phyloP scores from a whole-genome alignment of 2,888 invertebrate species.

The Drosophila cognata region DNA sequence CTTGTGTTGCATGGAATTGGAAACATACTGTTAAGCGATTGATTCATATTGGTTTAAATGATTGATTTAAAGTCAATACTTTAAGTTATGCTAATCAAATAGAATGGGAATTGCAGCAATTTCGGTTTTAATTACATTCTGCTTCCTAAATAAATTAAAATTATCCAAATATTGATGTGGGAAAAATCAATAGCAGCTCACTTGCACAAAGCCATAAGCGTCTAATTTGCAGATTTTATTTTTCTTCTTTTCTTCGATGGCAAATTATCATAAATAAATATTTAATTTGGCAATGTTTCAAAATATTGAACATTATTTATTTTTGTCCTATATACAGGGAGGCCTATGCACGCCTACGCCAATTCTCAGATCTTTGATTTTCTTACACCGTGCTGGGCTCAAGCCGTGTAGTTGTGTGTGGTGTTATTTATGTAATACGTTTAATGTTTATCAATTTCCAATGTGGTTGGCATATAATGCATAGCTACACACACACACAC shows the following conservation, averaged over 20 bases:
- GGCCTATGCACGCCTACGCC: conserved; percentile 12
- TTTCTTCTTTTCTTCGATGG: conserved; percentile 15
- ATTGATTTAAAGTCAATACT: background rate
- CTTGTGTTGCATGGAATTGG: background rate
- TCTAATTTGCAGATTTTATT: background rate
- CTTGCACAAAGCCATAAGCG: background rate
- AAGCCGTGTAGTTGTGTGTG: too few species aligned
- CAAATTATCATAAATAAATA: conserved; percentile 59
- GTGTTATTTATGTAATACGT: background rate
- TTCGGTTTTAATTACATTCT: background rate
- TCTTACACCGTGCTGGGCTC: background rate
- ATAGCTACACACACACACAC: background rate
- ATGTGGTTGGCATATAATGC: background rate
- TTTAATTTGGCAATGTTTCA: conserved; percentile 33
- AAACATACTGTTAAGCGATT: background rate
- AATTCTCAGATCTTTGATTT: conserved; percentile 43
- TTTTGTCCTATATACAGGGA: background rate
- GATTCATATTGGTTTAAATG: background rate
- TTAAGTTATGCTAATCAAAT: background rate
- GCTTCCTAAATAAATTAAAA: background rate
- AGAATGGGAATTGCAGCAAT: background rate
- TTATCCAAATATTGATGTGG: background rate
- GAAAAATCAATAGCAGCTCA: background rate
- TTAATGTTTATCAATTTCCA: conserved; percentile 18
- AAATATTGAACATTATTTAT: conserved; percentile 30